Evolutionary conservation across 2,888 invertebrate genomes (phyloP).

Genomic region (Cacoxenus indagator): DNA sequence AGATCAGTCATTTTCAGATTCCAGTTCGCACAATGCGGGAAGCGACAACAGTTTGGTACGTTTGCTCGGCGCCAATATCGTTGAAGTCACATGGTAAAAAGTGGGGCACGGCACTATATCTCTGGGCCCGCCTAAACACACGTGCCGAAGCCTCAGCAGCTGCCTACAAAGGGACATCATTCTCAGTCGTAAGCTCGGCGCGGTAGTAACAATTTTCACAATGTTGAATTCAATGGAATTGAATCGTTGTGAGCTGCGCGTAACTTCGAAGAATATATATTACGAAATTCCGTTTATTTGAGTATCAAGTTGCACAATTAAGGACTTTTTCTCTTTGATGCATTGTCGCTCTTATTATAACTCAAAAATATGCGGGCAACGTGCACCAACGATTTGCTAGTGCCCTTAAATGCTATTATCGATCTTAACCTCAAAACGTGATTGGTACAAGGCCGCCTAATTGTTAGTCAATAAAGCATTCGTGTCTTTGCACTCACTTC

Average conservation of each 20-base stretch:
- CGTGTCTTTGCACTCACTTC: too few relatives aligned
- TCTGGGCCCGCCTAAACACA: not conserved
- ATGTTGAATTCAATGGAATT: too few relatives aligned
- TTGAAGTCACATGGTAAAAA: slow-evolving; percentile 40
- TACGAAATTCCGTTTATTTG: too few relatives aligned
- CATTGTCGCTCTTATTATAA: too few relatives aligned
- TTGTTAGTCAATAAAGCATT: not conserved
- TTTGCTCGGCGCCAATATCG: slow-evolving; percentile 54
- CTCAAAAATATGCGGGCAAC: not conserved
- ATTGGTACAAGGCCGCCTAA: not conserved
- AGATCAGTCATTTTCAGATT: not conserved
- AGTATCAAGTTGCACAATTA: too few relatives aligned
- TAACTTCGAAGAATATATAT: too few relatives aligned
- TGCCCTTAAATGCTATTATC: slow-evolving; percentile 10
- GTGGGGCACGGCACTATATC: slow-evolving; percentile 12
- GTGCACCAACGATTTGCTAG: slow-evolving; percentile 33
- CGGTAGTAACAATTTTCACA: too few relatives aligned
- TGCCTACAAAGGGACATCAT: slow-evolving; percentile 32
- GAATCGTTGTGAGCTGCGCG: too few relatives aligned
- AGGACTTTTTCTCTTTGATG: too few relatives aligned
- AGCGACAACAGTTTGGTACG: slow-evolving; percentile 61
- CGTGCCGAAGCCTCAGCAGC: slow-evolving; percentile 15
- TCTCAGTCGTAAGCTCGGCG: too few relatives aligned
- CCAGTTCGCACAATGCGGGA: not conserved
- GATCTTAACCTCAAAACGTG: slow-evolving; percentile 1